These are phyloP conservation scores for Nibea albiflora DNA, from an alignment of 2,113 vertebrate genomes.

Conservation along the genomic window DNA sequence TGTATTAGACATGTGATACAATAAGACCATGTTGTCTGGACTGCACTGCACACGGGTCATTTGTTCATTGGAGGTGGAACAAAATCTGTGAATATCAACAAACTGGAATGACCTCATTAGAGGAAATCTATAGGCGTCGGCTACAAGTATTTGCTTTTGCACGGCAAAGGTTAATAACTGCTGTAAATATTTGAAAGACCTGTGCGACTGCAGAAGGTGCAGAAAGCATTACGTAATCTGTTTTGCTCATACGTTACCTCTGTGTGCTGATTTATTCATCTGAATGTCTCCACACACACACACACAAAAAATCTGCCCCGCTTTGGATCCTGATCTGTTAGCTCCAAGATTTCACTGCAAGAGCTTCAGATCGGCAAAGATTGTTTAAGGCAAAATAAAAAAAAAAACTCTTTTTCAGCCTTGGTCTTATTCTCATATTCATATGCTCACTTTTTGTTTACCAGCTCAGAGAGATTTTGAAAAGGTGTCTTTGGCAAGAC, in stretches of 20 bases:
- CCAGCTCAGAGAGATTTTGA: too few relatives aligned
- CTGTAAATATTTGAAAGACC: conserved; percentile 23
- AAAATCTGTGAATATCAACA: too few relatives aligned
- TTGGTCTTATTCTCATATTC: background rate
- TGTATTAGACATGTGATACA: conserved; percentile 6
- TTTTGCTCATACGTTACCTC: background rate
- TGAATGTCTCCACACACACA: background rate
- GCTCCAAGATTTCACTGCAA: background rate
- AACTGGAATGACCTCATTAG: conserved; percentile 19
- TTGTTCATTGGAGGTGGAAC: background rate
- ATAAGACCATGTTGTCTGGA: conserved; percentile 8
- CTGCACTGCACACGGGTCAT: background rate
- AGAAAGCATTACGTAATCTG: background rate
- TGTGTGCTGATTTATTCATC: background rate
- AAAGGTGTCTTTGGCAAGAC: too few relatives aligned
- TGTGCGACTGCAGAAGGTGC: background rate
- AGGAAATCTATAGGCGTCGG: conserved; percentile 27
- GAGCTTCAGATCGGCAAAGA: background rate
- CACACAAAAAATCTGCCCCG: background rate
- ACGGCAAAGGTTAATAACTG: conserved; percentile 32
- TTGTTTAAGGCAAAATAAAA: background rate
- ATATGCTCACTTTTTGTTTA: too few relatives aligned
- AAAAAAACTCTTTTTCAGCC: background rate
- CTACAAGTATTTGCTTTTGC: conserved; percentile 11
- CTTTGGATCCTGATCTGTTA: background rate